A percentile compares a stretch with the other conserved stretches of the same genome.
phyloP scores from a whole-genome alignment of 2,888 invertebrate genomes.

The Rutpela maculata region DNA sequence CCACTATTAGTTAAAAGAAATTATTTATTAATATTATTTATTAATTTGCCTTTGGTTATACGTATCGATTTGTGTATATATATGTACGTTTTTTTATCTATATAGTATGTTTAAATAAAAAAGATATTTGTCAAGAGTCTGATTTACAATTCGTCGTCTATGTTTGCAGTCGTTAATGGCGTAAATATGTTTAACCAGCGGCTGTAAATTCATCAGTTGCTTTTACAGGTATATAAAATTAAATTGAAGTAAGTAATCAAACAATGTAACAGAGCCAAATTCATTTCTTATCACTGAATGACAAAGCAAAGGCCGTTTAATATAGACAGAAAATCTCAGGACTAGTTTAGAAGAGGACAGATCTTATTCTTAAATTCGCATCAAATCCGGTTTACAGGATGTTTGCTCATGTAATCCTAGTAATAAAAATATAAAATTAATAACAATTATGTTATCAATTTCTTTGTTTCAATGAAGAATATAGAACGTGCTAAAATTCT shows the following conservation, averaged over 20 bases:
- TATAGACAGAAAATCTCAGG: too few relatives aligned
- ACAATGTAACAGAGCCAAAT: too few relatives aligned
- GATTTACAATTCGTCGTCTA: not conserved
- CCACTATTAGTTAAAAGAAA: not conserved
- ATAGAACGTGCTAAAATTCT: too few relatives aligned
- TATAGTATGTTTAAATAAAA: constrained; percentile 5
- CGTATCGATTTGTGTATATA: constrained; percentile 19
- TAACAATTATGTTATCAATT: too few relatives aligned
- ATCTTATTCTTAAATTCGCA: too few relatives aligned
- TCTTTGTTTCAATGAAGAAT: too few relatives aligned
- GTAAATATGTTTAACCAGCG: not conserved
- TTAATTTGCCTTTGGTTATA: not conserved
- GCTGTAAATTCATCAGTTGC: not conserved
- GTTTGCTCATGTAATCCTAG: too few relatives aligned
- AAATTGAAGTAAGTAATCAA: not conserved
- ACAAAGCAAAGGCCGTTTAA: too few relatives aligned
- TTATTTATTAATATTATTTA: constrained; percentile 10
- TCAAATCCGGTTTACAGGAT: too few relatives aligned
- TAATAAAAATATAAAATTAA: too few relatives aligned
- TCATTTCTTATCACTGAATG: too few relatives aligned
- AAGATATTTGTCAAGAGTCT: constrained; percentile 1
- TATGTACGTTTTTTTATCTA: constrained; percentile 23
- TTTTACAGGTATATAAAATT: not conserved
- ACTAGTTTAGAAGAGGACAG: too few relatives aligned
- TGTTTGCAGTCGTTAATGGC: not conserved